These are phyloP conservation scores for Apomyelois bistriatella DNA, from an alignment of 2,888 invertebrate species.

Conservation along the genomic window DNA sequence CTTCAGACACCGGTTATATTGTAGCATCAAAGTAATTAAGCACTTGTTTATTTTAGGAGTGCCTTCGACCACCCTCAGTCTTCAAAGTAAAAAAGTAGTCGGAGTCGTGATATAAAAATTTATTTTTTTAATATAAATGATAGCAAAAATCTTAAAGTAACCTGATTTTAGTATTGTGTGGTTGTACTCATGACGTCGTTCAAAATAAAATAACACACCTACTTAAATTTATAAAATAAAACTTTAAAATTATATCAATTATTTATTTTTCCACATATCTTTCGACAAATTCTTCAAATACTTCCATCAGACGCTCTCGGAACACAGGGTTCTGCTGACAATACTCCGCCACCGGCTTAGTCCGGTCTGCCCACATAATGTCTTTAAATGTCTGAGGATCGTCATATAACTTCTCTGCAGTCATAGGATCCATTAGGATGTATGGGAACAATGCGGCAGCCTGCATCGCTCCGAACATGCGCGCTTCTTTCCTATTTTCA, in stretches of 20 bases:
- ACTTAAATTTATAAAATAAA: no score
- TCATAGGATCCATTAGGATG: slow-evolving; percentile 37
- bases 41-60: no score
- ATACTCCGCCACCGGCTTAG: slow-evolving; percentile 32
- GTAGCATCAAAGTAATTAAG: no score
- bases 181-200: no score
- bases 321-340: slow-evolving; percentile 24
- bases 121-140: no score
- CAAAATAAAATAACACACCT: no score
- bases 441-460: slow-evolving; percentile 33
- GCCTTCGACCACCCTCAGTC: no score
- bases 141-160: no score
- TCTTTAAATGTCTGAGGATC: slow-evolving; percentile 38
- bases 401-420: slow-evolving; percentile 35
- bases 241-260: not conserved
- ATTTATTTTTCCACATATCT: slow-evolving; percentile 18
- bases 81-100: no score
- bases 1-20: no score
- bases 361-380: slow-evolving; percentile 31
- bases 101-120: no score
- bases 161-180: no score
- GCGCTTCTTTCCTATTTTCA: slow-evolving; percentile 32
- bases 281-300: slow-evolving; percentile 27
- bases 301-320: slow-evolving; percentile 29
- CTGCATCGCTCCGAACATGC: slow-evolving; percentile 37